These are phyloP conservation scores for Rafetus swinhoei DNA, from an alignment of 2,113 vertebrate species.

Conservation along the genomic window DNA sequence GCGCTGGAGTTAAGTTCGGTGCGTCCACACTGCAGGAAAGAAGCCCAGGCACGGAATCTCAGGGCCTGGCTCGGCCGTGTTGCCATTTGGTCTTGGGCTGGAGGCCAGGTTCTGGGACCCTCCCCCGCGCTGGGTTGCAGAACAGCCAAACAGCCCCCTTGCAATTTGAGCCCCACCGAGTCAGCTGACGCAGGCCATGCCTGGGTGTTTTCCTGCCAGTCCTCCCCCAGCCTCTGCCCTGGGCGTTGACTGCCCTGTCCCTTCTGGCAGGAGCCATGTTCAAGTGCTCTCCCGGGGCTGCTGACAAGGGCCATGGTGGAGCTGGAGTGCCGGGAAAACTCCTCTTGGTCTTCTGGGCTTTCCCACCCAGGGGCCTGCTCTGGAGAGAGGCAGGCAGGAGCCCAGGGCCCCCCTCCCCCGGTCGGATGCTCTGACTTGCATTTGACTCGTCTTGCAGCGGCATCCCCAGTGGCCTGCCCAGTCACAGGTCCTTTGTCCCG, in stretches of 20 bases:
- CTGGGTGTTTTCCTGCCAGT: not conserved
- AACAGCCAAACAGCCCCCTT: not conserved
- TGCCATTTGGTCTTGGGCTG: not conserved
- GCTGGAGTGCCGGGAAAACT: not conserved
- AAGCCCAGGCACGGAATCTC: not conserved
- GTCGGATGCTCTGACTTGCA: not conserved
- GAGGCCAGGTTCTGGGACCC: not conserved
- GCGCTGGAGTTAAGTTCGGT: not conserved
- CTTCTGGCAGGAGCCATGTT: not conserved
- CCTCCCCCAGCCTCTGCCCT: accelerated
- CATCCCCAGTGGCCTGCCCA: not conserved
- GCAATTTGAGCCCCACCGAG: not conserved
- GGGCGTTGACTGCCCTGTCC: accelerated
- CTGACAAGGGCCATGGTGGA: not conserved
- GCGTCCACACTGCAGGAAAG: not conserved
- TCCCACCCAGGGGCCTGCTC: not conserved
- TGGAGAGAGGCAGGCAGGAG: not conserved
- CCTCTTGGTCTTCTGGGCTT: not conserved
- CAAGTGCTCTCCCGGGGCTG: not conserved
- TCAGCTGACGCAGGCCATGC: not conserved
- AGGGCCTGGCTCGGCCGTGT: too few species aligned
- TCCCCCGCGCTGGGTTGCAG: not conserved
- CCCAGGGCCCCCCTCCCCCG: accelerated
- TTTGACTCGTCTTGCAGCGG: not conserved
- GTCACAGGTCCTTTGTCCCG: not conserved